A percentile compares a stretch with the other conserved stretches of the same genome.
These are phyloP conservation scores for Tolypeutes matacus DNA, from an alignment of 2,797 vertebrate species.

Conservation along the genomic window DNA sequence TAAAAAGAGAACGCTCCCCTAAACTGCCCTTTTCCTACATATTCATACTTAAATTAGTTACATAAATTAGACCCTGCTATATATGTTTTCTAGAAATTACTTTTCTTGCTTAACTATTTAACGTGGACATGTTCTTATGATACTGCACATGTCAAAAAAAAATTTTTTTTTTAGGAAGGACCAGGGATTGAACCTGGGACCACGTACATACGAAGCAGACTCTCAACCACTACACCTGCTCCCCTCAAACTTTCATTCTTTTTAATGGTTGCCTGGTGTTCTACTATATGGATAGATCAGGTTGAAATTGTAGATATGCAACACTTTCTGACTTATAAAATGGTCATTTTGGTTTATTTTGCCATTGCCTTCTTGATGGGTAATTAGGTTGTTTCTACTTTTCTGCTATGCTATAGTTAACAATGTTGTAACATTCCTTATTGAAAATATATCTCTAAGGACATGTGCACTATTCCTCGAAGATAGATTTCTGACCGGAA, in stretches of 20 bases:
- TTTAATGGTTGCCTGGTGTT: neutral
- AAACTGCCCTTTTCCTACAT: neutral
- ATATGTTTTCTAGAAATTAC: neutral
- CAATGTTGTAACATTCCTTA: neutral
- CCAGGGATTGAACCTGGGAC: too few relatives aligned
- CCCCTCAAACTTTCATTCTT: neutral
- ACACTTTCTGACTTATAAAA: neutral
- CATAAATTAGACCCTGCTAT: accelerated
- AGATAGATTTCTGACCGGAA: neutral
- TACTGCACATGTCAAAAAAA: neutral
- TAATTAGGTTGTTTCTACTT: neutral
- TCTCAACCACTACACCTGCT: too few relatives aligned
- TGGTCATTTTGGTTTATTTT: neutral
- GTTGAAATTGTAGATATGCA: neutral
- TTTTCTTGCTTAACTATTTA: neutral
- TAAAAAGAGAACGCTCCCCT: neutral
- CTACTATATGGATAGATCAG: neutral
- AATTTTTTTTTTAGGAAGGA: too few relatives aligned
- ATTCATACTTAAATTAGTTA: neutral
- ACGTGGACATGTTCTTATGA: neutral
- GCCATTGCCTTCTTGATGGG: neutral
- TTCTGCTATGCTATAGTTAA: neutral
- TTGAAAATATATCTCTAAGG: neutral
- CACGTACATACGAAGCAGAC: too few relatives aligned
- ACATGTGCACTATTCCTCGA: neutral